phyloP scores from a whole-genome alignment of 1,140 invertebrate species.

The Chymomyza costata region DNA sequence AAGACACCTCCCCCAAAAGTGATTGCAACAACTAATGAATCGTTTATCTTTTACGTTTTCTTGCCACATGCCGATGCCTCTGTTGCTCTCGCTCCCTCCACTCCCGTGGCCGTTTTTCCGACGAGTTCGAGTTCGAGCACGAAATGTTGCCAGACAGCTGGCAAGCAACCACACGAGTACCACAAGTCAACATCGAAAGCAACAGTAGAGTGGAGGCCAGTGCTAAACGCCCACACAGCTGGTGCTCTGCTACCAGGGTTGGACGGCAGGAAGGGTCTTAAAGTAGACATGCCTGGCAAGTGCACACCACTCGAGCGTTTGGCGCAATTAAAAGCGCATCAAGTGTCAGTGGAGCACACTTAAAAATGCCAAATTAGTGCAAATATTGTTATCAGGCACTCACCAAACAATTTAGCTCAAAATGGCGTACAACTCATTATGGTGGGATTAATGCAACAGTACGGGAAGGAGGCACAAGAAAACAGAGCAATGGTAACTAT shows the following conservation, averaged over 20 bases:
- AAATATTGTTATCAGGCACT: conserved; percentile 75
- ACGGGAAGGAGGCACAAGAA: conserved; percentile 3
- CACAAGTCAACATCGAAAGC: conserved; percentile 12
- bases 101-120: too few relatives aligned
- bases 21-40: conserved; percentile 62
- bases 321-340: conserved; percentile 75
- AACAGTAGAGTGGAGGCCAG: background rate
- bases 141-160: conserved; percentile 44
- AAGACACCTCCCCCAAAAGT: conserved; percentile 17
- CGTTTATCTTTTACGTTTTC: conserved; percentile 68
- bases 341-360: conserved; percentile 74
- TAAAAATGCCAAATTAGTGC: conserved; percentile 75
- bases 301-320: conserved; percentile 63
- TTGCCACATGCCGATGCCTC: conserved; percentile 58
- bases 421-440: conserved; percentile 75
- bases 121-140: too few relatives aligned
- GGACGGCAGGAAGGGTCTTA: background rate
- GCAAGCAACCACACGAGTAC: conserved; percentile 55
- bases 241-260: too few relatives aligned
- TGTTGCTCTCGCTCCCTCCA: too few relatives aligned
- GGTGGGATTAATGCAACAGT: conserved; percentile 58
- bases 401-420: conserved; percentile 74
- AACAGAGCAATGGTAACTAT: conserved; percentile 15
- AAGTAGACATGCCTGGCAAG: conserved; percentile 1
- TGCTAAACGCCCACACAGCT: conserved; percentile 5